Base-by-base conservation (phyloP, 2,797 vertebrate genomes). In the Parauchenoglanis punctatus region DNA sequence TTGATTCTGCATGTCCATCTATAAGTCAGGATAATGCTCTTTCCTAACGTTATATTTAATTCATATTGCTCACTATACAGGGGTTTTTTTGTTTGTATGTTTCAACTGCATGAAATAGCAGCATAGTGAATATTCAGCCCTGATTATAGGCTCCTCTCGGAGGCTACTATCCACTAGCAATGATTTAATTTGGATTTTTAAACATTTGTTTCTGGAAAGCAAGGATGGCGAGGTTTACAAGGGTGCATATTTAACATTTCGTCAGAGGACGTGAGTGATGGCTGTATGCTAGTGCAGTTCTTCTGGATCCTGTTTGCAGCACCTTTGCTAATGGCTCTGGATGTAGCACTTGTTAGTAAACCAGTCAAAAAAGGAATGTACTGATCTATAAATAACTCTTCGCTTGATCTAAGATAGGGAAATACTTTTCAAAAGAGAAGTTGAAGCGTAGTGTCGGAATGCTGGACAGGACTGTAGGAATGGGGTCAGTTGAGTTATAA, bases 291-390 rank as follows among this genome's bases (percentile, higher is more conserved):
- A 54, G 73, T 54, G 49, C n/a, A 18, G 46, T 15, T 54, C 76
- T 20, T 58, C 76, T 78, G 76, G 76, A 18, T 56, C 76, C 1
- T 56, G 76, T 78, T 58, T 35, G 52, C 28, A 78, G 49, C 76
- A 78, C 76, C 72, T 17, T 80, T 35, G 23, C 54, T 58, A 58
- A 80, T 58, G 54, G 77, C 35, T 44, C 23, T 81, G 18, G 25
- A 49, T 23, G 31, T 11, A 54, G n/a, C 61, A 52, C 81, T 68
- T 84, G 67, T 84, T 84, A 83, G 81, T 83, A 70, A 70, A 84
- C 65, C 28, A 56, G 65, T 72, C 82, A 84, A 31, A 70, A 67
- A 31, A 83, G 81, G 82, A 70, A 84, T 84, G 82, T 7, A 54
- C 17, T 84, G 28, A 20, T 72, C 46, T 84, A 54, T 72, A 84